Percentiles rank a stretch among this genome's conserved stretches.
These are phyloP conservation scores for Brachyistius frenatus DNA, from an alignment of 2,113 vertebrate species.

Conservation along the genomic window DNA sequence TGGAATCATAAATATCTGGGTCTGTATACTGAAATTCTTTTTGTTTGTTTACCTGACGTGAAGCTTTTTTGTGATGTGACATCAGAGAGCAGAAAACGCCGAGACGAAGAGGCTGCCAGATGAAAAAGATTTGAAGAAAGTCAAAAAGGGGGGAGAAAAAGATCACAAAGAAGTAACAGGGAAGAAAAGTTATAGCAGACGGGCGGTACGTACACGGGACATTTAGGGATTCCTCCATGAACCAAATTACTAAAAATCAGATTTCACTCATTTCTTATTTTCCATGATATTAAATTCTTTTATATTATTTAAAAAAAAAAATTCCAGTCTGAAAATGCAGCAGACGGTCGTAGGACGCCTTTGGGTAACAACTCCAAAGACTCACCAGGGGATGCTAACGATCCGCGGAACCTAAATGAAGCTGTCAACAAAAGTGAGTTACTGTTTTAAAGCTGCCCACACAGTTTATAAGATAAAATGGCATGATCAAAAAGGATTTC, in stretches of 20 bases:
- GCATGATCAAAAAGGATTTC: background rate
- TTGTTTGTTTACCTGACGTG: too few species aligned
- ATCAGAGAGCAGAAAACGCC: background rate
- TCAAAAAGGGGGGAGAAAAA: conserved; percentile 72
- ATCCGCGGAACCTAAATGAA: background rate
- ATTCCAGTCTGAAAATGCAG: conserved; percentile 47
- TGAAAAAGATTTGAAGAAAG: conserved; percentile 74
- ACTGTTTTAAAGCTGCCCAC: background rate
- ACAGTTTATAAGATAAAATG: background rate
- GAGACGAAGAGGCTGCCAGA: conserved; percentile 79
- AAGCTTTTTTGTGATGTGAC: too few species aligned
- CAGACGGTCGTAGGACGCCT: too few species aligned
- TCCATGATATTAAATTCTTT: background rate
- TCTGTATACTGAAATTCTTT: too few species aligned
- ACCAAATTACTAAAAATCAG: too few species aligned
- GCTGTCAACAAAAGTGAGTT: background rate
- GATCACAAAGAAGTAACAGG: conserved; percentile 71
- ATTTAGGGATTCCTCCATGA: background rate
- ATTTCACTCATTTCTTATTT: background rate
- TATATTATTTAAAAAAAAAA: background rate
- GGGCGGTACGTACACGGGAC: conserved; percentile 64
- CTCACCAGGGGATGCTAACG: background rate
- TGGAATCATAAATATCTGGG: too few species aligned
- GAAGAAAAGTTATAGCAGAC: conserved; percentile 66
- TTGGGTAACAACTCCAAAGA: conserved; percentile 16